Evolutionary conservation across 2,797 vertebrate species (phyloP), one percentile per base, ranked within the genome.

Genomic region (Sebastes paucispinis): DNA sequence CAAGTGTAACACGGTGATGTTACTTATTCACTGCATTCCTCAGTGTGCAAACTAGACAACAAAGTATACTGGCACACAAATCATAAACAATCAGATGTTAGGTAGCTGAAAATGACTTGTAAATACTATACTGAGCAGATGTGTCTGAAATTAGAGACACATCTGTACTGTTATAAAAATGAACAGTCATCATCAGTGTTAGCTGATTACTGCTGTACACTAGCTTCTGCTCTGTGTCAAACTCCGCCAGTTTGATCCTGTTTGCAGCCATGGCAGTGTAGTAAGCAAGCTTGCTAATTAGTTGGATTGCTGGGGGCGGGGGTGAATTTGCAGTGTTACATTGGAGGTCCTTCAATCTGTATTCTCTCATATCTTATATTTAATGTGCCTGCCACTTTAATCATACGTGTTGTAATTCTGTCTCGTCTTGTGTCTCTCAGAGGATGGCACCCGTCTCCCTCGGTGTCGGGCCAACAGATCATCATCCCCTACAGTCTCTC

Each of bases 201-300:
- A 5, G 8, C 6, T 59, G n/a, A 69, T 60, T 32, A 14, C 24
- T 1, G 47, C 14, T 8, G 10, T 6, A 27, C 13, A 24, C 55
- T 20, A 43, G 72, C 25, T 80, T 43, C 39, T 43, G 13, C 39
- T 43, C 39, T 0, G 39, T 43, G 39, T 43, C 39, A 55, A 5
- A 62, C 62, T 59, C 50, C 16, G 69, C 24, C 67, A 22, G 47
- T 71, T 52, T 72, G 22, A 70, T 69, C 54, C 47, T 66, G 60
- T 73, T 75, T 88, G 78, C 82, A 62, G 75, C 75, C 59, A 70
- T 66, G 82, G 71, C 82, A 50, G 20, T 63, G 65, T 24, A 84
- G 73, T 86, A 84, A 87, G 43, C 81, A 69, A 32, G 70, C 84
- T 78, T 89, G 78, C 73, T 92, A 86, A 92, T 91, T 85, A 90